Evolutionary conservation across 2,888 invertebrate species (phyloP).

Genomic region (Ochropleura plecta): DNA sequence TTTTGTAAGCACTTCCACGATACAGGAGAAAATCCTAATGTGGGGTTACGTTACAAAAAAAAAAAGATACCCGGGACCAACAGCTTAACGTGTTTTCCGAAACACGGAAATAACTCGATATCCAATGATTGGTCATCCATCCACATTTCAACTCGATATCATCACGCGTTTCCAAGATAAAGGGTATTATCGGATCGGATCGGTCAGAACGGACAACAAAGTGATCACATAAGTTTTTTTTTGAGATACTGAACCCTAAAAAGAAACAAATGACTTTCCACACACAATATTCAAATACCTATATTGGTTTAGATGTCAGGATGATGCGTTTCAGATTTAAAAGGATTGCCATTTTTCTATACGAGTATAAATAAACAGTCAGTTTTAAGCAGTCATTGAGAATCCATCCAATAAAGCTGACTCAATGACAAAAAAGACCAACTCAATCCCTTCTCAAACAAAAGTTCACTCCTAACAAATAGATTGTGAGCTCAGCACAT

Average conservation of each 20-base stretch:
- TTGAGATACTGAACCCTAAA: background rate
- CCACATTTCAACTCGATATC: too few relatives aligned
- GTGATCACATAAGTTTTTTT: too few relatives aligned
- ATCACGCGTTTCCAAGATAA: too few relatives aligned
- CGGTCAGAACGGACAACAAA: too few relatives aligned
- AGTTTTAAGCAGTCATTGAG: background rate
- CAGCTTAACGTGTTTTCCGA: too few relatives aligned
- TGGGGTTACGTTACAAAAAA: too few relatives aligned
- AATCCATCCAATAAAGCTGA: constrained; percentile 13
- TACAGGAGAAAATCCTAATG: too few relatives aligned
- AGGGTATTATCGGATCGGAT: too few relatives aligned
- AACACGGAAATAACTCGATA: too few relatives aligned
- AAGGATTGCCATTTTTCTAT: background rate
- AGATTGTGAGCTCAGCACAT: constrained; percentile 39
- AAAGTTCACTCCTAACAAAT: constrained; percentile 25
- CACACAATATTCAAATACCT: background rate
- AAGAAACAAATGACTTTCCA: background rate
- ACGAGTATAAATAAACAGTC: background rate
- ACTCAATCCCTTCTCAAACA: constrained; percentile 16
- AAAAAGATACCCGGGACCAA: too few relatives aligned
- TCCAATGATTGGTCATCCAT: too few relatives aligned
- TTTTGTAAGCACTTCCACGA: too few relatives aligned
- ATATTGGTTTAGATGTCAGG: background rate
- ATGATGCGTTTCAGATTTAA: background rate
- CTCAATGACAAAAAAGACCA: background rate